Conservation (phyloP, 2,797 vertebrate genomes). For the Pteronotus mesoamericanus region DNA sequence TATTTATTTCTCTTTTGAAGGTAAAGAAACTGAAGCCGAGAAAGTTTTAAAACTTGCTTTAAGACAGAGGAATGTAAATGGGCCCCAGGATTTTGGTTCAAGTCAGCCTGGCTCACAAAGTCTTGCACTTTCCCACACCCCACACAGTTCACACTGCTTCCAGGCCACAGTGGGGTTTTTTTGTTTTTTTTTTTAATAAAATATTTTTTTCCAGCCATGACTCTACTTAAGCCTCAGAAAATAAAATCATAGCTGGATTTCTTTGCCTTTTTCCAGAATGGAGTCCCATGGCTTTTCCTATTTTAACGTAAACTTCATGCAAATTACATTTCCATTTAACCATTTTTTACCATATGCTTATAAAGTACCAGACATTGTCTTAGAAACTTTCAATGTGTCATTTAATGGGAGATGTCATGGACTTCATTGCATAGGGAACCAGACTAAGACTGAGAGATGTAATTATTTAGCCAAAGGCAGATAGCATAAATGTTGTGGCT, state of each 20-base stretch:
- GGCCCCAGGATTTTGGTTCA: not conserved
- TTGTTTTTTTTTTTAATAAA: constrained; percentile 24
- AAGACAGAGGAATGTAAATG: not conserved
- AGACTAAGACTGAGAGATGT: not conserved
- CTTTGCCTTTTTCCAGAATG: not conserved
- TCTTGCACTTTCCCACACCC: not conserved
- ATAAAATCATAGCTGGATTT: not conserved
- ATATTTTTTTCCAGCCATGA: not conserved
- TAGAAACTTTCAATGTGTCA: not conserved
- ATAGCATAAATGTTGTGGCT: not conserved
- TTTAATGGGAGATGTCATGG: not conserved
- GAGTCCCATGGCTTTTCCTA: not conserved
- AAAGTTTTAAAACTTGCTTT: not conserved
- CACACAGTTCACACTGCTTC: not conserved
- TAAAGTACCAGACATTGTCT: not conserved
- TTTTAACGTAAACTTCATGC: not conserved
- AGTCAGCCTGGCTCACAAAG: not conserved
- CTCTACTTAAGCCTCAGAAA: not conserved
- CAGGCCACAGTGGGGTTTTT: not conserved
- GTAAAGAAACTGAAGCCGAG: not conserved
- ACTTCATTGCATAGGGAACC: not conserved
- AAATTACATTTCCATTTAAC: not conserved
- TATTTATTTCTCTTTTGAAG: not conserved
- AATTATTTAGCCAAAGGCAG: not conserved
- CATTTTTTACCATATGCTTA: not conserved